These are phyloP conservation scores for Papilio gigon DNA, from an alignment of 2,888 invertebrate genomes.

Conservation along the genomic window DNA sequence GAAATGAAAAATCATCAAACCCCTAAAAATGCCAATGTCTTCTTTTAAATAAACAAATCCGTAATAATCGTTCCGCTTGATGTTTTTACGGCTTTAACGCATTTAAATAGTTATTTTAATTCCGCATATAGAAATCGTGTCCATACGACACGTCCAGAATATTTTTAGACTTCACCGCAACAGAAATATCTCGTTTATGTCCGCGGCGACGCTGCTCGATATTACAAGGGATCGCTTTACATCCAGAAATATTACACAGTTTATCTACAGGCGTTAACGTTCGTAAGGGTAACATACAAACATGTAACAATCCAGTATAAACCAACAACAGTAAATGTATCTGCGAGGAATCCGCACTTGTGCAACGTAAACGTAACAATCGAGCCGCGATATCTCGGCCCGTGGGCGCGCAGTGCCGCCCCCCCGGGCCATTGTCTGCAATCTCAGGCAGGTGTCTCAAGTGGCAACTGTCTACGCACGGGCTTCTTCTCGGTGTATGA, in stretches of 20 bases:
- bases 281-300: neutral
- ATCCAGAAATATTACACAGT: neutral
- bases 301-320: neutral
- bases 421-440: conserved; percentile 10
- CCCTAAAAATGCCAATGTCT: conserved; percentile 1
- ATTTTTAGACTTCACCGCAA: conserved; percentile 30
- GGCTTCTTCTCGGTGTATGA: neutral
- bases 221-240: conserved; percentile 31
- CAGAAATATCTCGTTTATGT: conserved; percentile 37
- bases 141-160: conserved; percentile 34
- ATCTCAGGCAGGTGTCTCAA: conserved; percentile 32
- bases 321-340: neutral
- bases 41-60: neutral
- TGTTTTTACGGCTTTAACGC: conserved; percentile 4
- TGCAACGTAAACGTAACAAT: conserved; percentile 7
- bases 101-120: conserved; percentile 2
- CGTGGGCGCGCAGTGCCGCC: conserved; percentile 4
- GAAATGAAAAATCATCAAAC: neutral
- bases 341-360: neutral
- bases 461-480: conserved; percentile 8
- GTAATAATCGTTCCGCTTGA: neutral
- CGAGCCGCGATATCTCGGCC: conserved; percentile 7
- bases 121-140: conserved; percentile 18
- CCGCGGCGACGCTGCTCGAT: neutral
- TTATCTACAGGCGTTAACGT: neutral